Conservation (phyloP, 35 echinoderm and acorn worm genomes). For the Acanthaster planci region DNA sequence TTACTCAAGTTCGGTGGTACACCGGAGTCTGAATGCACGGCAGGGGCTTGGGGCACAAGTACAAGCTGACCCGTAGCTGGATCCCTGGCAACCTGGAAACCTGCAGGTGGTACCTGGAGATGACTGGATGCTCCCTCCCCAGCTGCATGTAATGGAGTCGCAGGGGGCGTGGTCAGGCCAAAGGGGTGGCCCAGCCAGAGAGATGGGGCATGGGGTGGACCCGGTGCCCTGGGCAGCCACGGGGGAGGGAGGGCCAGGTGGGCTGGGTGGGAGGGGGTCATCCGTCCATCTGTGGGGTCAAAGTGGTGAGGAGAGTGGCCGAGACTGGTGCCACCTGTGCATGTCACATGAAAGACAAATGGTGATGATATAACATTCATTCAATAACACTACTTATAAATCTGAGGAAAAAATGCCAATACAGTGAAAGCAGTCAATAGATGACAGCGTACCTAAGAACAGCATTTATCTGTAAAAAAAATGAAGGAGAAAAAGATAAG, state of each 20-base stretch:
- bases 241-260: conserved; percentile 51
- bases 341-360: not conserved
- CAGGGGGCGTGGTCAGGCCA: conserved; percentile 40
- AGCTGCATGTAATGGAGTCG: conserved; percentile 27
- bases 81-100: conserved; percentile 66
- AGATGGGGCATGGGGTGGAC: conserved; percentile 32
- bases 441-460: too few species aligned
- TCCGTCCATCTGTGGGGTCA: not conserved
- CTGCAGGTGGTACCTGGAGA: conserved; percentile 34
- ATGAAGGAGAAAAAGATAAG: too few species aligned
- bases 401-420: too few species aligned
- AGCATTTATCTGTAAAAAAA: too few species aligned
- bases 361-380: too few species aligned
- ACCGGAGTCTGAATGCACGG: conserved; percentile 23
- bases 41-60: conserved; percentile 42
- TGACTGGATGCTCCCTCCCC: not conserved
- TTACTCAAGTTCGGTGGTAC: conserved; percentile 33
- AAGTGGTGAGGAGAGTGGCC: conserved; percentile 8
- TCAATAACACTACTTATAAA: too few species aligned
- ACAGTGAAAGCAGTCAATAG: too few species aligned
- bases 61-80: conserved; percentile 71
- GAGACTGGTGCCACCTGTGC: conserved; percentile 48
- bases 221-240: conserved; percentile 59
- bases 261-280: conserved; percentile 53
- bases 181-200: conserved; percentile 36